Base-by-base conservation (phyloP, 2,113 vertebrate species). In the Alosa alosa region DNA sequence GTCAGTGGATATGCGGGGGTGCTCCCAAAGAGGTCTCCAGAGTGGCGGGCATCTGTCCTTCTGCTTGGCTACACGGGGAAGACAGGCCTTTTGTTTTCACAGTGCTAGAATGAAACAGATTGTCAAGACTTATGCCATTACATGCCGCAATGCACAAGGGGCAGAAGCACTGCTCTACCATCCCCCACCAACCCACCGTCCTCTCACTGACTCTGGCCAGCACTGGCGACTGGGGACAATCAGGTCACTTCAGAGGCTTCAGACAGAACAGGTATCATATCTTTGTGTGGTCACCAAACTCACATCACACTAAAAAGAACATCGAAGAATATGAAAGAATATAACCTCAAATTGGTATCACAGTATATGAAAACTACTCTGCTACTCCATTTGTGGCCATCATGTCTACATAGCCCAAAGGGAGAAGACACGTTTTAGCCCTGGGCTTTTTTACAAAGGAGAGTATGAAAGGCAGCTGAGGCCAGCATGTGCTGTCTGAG, bases 111-210 rank as follows among this genome's bases (percentile, higher is more conserved):
- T 8, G 25, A 78, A 91, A 91, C 94, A 94, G 92, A 94, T 94
- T 95, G 93, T 81, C 88, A 91, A 68, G 88, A 89, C 92, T 92
- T 92, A 90, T 90, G 91, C 57, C 84, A 88, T 93, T 94, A 94
- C 91, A 94, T 92, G 93, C 89, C 20, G 84, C 39, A 52, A 15
- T 93, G 93, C 92, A 93, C 92, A 94, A 41, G 15, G 88, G 91
- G 90, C 94, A 95, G 92, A 91, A 94, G 93, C 22, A 68, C 11
- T 72, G 64, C 64, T 72, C 25, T 8, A 11, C 64, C 64, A 72
- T 72, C 64, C 31, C 64, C 31, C 25, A 31, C 64, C 36, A 17
- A 81, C 60, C 57, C 41, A 78, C 52, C 25, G 25, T 17, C 15
- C 41, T 44, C 50, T 49, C 84, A 72, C 83, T 49, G 52, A 72